Conservation (phyloP, 2,113 vertebrate genomes). For the Corydoras sp. region DNA sequence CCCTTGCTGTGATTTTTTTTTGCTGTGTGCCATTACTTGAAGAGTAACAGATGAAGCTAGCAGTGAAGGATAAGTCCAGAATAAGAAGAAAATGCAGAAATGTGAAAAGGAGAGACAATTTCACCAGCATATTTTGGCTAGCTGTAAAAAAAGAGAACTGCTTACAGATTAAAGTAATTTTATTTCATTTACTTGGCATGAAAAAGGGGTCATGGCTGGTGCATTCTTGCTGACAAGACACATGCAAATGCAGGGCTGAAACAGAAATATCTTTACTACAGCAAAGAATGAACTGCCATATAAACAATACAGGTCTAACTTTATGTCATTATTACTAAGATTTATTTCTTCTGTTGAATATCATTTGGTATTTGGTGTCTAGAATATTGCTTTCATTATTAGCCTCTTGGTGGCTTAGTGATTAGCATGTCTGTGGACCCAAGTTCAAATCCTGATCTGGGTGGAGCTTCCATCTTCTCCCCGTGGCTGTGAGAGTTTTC, state of each 20-base stretch:
- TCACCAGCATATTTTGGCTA: constrained; percentile 50
- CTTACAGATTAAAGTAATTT: constrained; percentile 58
- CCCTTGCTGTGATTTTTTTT: constrained; percentile 53
- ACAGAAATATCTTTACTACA: constrained; percentile 41
- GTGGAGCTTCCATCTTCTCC: too few species aligned
- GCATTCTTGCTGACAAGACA: constrained; percentile 38
- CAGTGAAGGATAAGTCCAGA: constrained; percentile 5
- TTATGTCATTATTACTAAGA: not conserved
- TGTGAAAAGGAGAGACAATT: constrained; percentile 52
- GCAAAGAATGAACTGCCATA: constrained; percentile 2
- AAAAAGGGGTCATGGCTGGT: constrained; percentile 44
- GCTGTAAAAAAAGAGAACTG: constrained; percentile 48
- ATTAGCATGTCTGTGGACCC: too few species aligned
- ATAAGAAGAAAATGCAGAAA: constrained; percentile 11
- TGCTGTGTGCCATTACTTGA: constrained; percentile 61
- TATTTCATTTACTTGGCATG: constrained; percentile 52
- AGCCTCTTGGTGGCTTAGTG: too few species aligned
- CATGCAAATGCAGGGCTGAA: constrained; percentile 27
- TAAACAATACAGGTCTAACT: constrained; percentile 24
- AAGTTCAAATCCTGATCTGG: too few species aligned
- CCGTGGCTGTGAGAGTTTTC: too few species aligned
- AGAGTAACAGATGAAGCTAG: constrained; percentile 5
- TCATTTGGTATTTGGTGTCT: too few species aligned
- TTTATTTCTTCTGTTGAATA: too few species aligned
- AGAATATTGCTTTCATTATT: too few species aligned